A percentile compares a stretch with the other conserved stretches of the same genome.
These are phyloP conservation scores for Aleadryas rufinucha DNA, from an alignment of 2,113 vertebrate genomes.

Conservation along the genomic window DNA sequence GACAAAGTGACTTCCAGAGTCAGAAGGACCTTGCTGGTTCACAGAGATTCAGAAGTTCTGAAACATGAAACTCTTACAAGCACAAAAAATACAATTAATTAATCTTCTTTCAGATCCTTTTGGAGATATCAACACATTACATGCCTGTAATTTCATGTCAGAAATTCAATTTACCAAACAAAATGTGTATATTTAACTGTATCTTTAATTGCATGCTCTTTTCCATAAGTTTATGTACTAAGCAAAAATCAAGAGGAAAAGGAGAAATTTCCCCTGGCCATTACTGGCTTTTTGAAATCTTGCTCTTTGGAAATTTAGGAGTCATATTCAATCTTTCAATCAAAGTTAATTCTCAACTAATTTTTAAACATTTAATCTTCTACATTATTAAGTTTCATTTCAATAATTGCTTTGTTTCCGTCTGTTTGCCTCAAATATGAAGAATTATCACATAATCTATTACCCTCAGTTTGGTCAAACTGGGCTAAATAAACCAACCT, in stretches of 20 bases:
- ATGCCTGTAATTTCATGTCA: neutral
- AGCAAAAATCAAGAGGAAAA: neutral
- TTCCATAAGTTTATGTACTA: neutral
- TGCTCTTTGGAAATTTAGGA: neutral
- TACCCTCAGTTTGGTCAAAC: neutral
- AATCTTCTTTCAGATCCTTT: neutral
- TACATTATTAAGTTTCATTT: neutral
- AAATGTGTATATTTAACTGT: neutral
- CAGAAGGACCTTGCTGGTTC: neutral
- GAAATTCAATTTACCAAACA: neutral
- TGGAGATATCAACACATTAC: neutral
- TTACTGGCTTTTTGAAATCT: neutral
- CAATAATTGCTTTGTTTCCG: neutral
- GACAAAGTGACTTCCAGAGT: neutral
- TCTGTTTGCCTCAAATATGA: neutral
- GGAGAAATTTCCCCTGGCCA: neutral
- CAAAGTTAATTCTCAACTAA: neutral
- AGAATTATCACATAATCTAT: neutral
- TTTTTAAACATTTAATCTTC: neutral
- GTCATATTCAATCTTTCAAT: neutral
- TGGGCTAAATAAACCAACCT: neutral
- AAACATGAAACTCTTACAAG: neutral
- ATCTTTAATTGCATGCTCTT: neutral
- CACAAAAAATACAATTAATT: neutral
- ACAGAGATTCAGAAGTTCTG: neutral